Evolutionary conservation across 2,113 vertebrate genomes (phyloP).

Genomic region (Cricetomys ansorgei): DNA sequence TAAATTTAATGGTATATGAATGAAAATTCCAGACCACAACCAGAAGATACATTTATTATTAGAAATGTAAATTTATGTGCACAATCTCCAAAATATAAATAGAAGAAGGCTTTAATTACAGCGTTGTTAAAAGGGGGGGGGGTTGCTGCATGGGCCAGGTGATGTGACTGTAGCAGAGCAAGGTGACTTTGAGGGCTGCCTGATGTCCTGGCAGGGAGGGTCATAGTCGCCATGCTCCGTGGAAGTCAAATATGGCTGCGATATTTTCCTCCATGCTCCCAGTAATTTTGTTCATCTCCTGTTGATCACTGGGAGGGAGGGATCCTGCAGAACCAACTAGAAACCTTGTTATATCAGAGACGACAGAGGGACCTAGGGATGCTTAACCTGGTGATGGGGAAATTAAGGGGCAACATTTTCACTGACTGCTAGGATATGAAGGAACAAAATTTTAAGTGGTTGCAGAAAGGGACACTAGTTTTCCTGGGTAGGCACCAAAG

Average conservation of each 20-base stretch:
- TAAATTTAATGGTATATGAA: constrained; percentile 51
- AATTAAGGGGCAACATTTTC: neutral
- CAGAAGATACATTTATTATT: constrained; percentile 63
- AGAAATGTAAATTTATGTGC: constrained; percentile 7
- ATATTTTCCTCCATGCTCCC: neutral
- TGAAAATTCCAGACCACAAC: constrained; percentile 53
- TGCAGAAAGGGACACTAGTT: neutral
- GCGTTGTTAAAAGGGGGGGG: neutral
- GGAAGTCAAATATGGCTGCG: neutral
- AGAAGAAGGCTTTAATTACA: neutral
- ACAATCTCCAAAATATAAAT: neutral
- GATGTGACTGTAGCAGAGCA: neutral
- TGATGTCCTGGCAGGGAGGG: too few relatives aligned
- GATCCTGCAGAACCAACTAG: neutral
- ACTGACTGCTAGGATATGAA: neutral
- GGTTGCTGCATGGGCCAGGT: neutral
- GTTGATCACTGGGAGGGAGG: neutral
- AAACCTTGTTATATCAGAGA: neutral
- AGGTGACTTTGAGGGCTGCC: neutral
- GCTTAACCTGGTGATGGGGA: neutral
- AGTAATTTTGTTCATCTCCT: neutral
- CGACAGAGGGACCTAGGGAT: neutral
- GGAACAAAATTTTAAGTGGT: neutral
- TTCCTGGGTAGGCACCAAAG: neutral
- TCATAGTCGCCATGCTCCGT: neutral